Evolutionary conservation across 2,113 vertebrate species (phyloP), one percentile per base, ranked within the genome.

Genomic region (Baryphthengus martii): DNA sequence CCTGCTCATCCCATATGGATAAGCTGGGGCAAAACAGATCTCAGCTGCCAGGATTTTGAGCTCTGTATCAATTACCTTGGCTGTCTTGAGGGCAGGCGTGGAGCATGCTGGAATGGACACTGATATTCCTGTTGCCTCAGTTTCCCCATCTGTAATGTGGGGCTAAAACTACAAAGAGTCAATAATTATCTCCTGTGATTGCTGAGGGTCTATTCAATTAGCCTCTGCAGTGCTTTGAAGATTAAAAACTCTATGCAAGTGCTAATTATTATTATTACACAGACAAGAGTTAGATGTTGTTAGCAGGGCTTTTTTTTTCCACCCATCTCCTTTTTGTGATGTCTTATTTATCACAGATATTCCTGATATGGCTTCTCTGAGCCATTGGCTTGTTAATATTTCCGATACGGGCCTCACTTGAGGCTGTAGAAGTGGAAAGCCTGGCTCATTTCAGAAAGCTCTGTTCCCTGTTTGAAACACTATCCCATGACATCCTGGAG

Each of bases 221-320:
- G 96, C 89, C 78, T 95, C 85, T 68, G 67, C 58, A 70, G 81
- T 72, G 79, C 96, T 97, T 97, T 96, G 96, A 97, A 97, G 97
- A 97, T 97, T 84, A 97, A 96, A 95, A 95, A 88, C 70, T 86
- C 91, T 35, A 62, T 67, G 56, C 73, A 95, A 96, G 97, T 95
- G 96, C 95, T 97, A 97, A 97, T 97, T 97, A 96, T 95, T 96
- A 85, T 93, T 93, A 93, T 93, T 93, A 93, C 73, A 79, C 80
- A 94, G 93, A 92, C 95, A 92, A 85, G 95, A 94, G 93, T 90
- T 82, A 47, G 73, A 85, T 13, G 55, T 77, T 59, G 39, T 91
- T 96, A 86, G 65, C 55, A 59, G 53, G 13, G 2, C 4, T 45
- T 24, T 73, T 49, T 78, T 77, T 77, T 90, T 94, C 16, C n/a